Conservation (phyloP, 2,797 vertebrate genomes). For the Scarus forsteni region DNA sequence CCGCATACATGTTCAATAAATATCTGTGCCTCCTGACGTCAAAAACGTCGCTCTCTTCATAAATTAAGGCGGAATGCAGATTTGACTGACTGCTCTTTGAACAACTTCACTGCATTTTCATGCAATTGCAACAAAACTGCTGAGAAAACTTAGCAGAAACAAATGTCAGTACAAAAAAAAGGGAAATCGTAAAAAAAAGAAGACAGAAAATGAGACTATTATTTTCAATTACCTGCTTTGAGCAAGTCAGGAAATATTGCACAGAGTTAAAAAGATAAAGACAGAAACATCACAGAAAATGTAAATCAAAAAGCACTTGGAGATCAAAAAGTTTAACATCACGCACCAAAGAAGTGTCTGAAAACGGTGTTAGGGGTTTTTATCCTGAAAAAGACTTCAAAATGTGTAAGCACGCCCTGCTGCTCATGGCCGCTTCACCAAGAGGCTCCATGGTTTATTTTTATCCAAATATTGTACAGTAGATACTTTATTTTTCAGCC, state of each 20-base stretch:
- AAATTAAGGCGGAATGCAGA: constrained; percentile 88
- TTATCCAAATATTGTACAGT: background rate
- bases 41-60: constrained; percentile 68
- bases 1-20: constrained; percentile 87
- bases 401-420: background rate
- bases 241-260: constrained; percentile 73
- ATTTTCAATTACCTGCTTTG: constrained; percentile 48
- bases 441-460: constrained; percentile 4
- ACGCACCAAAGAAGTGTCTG: constrained; percentile 12
- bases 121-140: constrained; percentile 53
- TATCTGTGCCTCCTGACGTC: constrained; percentile 60
- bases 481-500: background rate
- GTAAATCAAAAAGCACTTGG: constrained; percentile 48
- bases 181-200: constrained; percentile 24
- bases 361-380: constrained; percentile 1
- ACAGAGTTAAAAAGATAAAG: constrained; percentile 55
- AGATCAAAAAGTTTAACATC: constrained; percentile 33
- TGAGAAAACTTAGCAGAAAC: constrained; percentile 54
- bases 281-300: constrained; percentile 51
- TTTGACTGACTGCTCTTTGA: constrained; percentile 53
- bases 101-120: constrained; percentile 50
- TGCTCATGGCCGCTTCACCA: background rate
- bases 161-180: constrained; percentile 60
- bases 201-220: constrained; percentile 48
- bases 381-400: constrained; percentile 5